Base-by-base conservation (phyloP, 1,140 invertebrate species). In the Drosophila littoralis region DNA sequence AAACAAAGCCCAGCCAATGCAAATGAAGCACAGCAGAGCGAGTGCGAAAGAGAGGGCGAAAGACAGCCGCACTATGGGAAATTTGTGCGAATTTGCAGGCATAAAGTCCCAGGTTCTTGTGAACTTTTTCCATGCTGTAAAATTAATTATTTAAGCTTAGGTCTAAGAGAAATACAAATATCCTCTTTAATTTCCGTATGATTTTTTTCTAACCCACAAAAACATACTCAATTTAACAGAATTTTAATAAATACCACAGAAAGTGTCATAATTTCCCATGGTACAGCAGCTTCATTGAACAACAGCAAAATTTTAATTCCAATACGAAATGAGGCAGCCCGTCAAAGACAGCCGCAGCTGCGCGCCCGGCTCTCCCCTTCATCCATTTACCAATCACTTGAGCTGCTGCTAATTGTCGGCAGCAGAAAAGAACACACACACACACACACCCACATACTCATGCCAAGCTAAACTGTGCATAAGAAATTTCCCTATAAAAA, bases 361-460 rank as follows among this genome's bases (percentile, higher is more conserved):
- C 50, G 33, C 7, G 10, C 15, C 42, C 28, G 9, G 9, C 46
- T 10, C 8, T 43, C 54, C 22, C 10, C 48, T 28, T 17, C 38
- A 9, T 22, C 35, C 17, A 48, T 48, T 58, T 52, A 38, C 75
- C 82, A 76, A 83, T 68, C 84, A 88, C 84, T 89, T 88, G 64
- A 89, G 77, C 77, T 81, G 84, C 85, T 89, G 84, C 85, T 89
- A 89, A 89, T 89, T 89, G 84, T 89, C 81, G 81, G 83, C 73
- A 51, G 69, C 72, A 66, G 75, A 77, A 75, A 76, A 63, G 60
- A 69, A 66, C 75, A 50, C 60, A 66, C 43, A 61, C 42, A 60
- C 67, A 58, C 61, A 66, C 59, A 35, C 48, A 46, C 55, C 70
- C n/a, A 22, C 42, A 40, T 12, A 42, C 60, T 58, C 17, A 50